Evolutionary conservation across 2,888 invertebrate species (phyloP).

Genomic region (Leptinotarsa haldemani): DNA sequence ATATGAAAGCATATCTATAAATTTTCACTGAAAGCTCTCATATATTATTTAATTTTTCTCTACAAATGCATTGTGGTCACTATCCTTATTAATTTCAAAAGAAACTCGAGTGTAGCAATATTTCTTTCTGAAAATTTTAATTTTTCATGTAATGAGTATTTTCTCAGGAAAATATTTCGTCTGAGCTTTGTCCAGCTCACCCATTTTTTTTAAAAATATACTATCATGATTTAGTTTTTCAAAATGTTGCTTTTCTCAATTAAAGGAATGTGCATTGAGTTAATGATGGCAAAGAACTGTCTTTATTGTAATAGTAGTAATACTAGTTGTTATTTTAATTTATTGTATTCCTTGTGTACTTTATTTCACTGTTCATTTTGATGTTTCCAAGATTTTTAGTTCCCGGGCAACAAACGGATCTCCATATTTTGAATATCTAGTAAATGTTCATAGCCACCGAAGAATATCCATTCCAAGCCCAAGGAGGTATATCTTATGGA

Average conservation of each 20-base stretch:
- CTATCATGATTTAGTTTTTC: neutral
- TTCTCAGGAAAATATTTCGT: neutral
- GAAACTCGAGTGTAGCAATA: neutral
- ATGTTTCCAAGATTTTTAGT: neutral
- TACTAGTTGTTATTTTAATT: constrained; percentile 9
- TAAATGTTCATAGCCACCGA: too few species aligned
- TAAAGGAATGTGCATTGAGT: neutral
- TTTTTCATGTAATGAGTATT: neutral
- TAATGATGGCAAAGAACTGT: neutral
- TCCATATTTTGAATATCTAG: too few species aligned
- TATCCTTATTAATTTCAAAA: neutral
- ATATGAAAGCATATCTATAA: too few species aligned
- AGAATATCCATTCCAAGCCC: too few species aligned
- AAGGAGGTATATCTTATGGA: too few species aligned
- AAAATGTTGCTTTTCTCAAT: neutral
- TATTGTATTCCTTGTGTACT: constrained; percentile 10
- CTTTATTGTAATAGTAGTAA: constrained; percentile 2
- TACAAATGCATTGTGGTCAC: too few species aligned
- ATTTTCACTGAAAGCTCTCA: too few species aligned
- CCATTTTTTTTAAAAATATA: neutral
- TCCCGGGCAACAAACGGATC: too few species aligned
- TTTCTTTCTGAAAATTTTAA: neutral
- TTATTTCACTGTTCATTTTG: neutral
- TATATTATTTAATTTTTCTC: too few species aligned
- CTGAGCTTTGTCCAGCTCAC: neutral